Base-by-base conservation (phyloP, 2,888 invertebrate species). In the Agrochola lota region DNA sequence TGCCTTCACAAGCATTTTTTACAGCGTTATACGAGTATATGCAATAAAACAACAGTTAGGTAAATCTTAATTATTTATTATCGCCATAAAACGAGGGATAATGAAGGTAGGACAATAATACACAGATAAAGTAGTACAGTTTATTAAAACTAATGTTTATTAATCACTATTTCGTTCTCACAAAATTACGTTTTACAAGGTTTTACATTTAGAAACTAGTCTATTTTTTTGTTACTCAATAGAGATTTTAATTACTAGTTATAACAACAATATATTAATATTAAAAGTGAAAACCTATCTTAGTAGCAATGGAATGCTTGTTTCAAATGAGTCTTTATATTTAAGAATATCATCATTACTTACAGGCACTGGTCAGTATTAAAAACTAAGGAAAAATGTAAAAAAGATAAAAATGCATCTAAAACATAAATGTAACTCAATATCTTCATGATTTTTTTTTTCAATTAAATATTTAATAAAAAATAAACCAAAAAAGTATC, bases 261-360 rank as follows among this genome's bases (percentile, higher is more conserved):
- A 86, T 87, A 89, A 90, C 85, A 90, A 90, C 84, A 80, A 74
- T 81, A 80, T 84, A 90, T 90, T 92, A 91, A 35, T 75, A 75
- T 88, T 88, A 88, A 90, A 91, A 90, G 89, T 85, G 88, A 86
- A 89, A 91, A 89, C 87, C 89, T 88, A 88, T 73, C 87, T 90
- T 79, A 84, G 52, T 67, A 89, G 85, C 87, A 88, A 86, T 85
- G 86, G 87, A 88, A 89, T 88, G 88, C 85, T 83, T 77, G 88
- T 85, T 89, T 81, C 60, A 83, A 83, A 85, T 86, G 88, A 88
- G 84, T 89, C 85, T 87, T 85, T 88, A 88, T 87, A 88, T 76
- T 60, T 90, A 94, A 95, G 96, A 96, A 96, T 96, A 96, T 96
- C 92, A 93, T 95, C 92, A 91, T 91, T 89, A 93, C 96, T 96